phyloP scores from a whole-genome alignment of 2,113 vertebrate genomes.

The Ophthalmolycus amberensis region DNA sequence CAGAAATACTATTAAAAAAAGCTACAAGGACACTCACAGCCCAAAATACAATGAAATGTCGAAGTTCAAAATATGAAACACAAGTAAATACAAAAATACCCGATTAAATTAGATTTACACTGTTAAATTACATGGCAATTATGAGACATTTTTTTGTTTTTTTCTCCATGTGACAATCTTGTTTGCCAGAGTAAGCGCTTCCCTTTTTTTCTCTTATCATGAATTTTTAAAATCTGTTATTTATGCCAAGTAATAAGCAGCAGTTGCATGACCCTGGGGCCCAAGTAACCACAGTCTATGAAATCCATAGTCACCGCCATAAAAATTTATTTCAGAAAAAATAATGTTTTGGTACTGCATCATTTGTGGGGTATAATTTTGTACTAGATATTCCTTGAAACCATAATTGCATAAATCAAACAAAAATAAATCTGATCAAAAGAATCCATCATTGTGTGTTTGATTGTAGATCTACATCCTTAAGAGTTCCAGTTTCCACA shows the following conservation, averaged over 20 bases:
- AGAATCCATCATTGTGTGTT: background rate
- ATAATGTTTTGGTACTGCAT: background rate
- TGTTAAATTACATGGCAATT: conserved; percentile 26
- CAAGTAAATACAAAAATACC: conserved; percentile 57
- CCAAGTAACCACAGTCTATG: background rate
- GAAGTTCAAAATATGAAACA: conserved; percentile 41
- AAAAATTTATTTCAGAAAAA: background rate
- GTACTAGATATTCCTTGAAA: background rate
- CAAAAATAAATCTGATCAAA: background rate
- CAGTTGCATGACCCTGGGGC: background rate
- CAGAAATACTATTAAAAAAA: conserved; percentile 29
- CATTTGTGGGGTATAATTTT: background rate
- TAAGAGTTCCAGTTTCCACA: conserved; percentile 5
- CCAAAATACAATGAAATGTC: conserved; percentile 29
- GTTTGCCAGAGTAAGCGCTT: background rate
- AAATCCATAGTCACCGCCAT: background rate
- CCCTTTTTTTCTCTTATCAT: background rate
- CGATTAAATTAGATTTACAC: conserved; percentile 35
- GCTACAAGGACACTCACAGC: conserved; percentile 27
- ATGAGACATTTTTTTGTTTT: background rate
- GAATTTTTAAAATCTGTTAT: background rate
- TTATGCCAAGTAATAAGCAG: background rate
- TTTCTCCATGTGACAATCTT: background rate
- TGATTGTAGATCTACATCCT: background rate
- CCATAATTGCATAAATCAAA: background rate